Percentiles rank a stretch among this genome's conserved stretches.
phyloP scores from a whole-genome alignment of 2,888 invertebrate species.

The Steinernema carpocapsae region DNA sequence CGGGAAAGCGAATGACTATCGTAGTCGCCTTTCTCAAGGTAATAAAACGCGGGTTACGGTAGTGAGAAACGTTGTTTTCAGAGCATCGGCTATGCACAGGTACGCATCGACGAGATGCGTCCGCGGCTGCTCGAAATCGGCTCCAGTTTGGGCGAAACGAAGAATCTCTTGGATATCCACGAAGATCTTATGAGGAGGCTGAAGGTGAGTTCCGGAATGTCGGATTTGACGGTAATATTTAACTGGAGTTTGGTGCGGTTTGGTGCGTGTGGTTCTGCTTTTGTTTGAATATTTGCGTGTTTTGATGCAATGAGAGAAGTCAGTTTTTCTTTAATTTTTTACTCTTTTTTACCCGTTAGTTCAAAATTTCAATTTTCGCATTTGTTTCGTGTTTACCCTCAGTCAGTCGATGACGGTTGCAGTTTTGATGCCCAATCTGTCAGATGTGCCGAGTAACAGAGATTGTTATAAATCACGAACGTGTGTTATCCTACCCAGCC shows the following conservation, averaged over 20 bases:
- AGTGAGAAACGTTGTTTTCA: constrained; percentile 69
- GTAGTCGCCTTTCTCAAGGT: constrained; percentile 87
- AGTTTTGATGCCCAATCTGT: constrained; percentile 23
- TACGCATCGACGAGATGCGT: constrained; percentile 84
- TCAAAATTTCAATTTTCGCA: no score
- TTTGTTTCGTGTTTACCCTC: no score
- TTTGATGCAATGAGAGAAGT: no score
- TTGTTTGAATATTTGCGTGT: no score
- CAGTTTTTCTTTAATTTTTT: no score
- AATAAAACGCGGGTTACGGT: not conserved
- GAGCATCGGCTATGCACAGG: constrained; percentile 82
- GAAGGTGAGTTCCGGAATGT: constrained; percentile 74
- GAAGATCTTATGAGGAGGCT: constrained; percentile 83
- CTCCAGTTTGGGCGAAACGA: constrained; percentile 79
- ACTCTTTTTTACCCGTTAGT: no score
- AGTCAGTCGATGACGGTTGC: not conserved
- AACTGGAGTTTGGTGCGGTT: no score
- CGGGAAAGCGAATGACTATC: constrained; percentile 80
- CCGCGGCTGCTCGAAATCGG: constrained; percentile 84
- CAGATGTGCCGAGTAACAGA: not conserved
- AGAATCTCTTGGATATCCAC: constrained; percentile 80
- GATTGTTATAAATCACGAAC: not conserved
- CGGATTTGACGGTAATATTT: constrained; percentile 24
- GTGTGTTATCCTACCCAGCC: not conserved
- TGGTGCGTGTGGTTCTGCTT: no score